Conservation (phyloP, 2,113 vertebrate genomes). For the Capra hircus region DNA sequence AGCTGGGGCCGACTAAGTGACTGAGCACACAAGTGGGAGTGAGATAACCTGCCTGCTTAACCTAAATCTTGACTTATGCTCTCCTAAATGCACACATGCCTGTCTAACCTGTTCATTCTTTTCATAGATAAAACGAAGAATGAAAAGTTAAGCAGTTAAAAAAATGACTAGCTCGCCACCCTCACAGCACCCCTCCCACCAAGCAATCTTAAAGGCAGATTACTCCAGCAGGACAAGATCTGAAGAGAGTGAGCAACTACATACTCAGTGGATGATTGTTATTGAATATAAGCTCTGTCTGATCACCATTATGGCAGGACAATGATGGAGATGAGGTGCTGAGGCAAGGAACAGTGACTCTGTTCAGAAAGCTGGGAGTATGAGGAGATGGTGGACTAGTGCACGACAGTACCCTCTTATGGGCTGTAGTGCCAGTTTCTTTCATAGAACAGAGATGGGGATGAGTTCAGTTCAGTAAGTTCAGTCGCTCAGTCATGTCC, state of each 20-base stretch:
- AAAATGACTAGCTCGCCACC: not conserved
- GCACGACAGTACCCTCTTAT: not conserved
- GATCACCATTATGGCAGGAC: not conserved
- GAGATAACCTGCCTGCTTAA: not conserved
- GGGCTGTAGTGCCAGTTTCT: not conserved
- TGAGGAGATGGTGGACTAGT: not conserved
- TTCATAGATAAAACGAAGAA: not conserved
- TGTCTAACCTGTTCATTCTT: not conserved
- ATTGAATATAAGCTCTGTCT: not conserved
- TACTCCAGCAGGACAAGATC: not conserved
- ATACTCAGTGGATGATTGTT: not conserved
- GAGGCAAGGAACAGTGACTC: not conserved
- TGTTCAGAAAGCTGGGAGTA: not conserved
- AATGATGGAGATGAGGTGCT: not conserved
- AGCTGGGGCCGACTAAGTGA: not conserved
- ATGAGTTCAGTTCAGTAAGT: not conserved
- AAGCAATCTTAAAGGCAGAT: not conserved
- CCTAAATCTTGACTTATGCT: not conserved
- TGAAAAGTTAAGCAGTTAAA: not conserved
- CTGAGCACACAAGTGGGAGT: not conserved
- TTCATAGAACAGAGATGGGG: not conserved
- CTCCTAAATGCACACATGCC: not conserved
- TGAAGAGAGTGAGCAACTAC: not conserved
- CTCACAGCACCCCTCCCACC: not conserved
- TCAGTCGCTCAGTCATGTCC: fast-evolving